Evolutionary conservation across 1,140 invertebrate species (phyloP).

Genomic region (Melanaphis sacchari): DNA sequence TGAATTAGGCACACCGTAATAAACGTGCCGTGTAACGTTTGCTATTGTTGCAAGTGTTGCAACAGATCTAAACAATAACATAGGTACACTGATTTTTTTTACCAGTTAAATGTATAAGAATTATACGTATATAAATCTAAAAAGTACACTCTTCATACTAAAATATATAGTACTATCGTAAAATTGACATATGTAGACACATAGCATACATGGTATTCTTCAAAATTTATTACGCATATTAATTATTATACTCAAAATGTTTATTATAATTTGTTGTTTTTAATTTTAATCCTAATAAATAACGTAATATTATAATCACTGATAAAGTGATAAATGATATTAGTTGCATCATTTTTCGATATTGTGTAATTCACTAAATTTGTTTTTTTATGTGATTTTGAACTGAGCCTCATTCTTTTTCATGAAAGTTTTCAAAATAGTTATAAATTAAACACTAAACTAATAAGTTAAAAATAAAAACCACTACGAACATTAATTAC

Average conservation of each 20-base stretch:
- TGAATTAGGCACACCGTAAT: not conserved
- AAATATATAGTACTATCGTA: not conserved
- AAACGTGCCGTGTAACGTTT: not conserved
- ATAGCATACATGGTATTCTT: not conserved
- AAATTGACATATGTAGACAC: too few relatives aligned
- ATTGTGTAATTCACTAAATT: not conserved
- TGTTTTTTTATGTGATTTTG: not conserved
- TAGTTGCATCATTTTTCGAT: not conserved
- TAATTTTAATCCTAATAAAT: not conserved
- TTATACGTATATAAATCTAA: not conserved
- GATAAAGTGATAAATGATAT: not conserved
- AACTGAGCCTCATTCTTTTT: not conserved
- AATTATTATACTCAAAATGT: not conserved
- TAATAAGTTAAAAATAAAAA: not conserved
- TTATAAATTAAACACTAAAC: not conserved
- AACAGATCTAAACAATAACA: not conserved
- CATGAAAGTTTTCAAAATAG: not conserved
- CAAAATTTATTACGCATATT: not conserved
- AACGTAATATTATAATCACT: too few relatives aligned
- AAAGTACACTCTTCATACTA: not conserved
- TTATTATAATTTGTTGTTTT: too few relatives aligned
- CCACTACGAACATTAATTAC: not conserved
- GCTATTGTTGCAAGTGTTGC: not conserved
- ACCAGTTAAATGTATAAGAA: not conserved
- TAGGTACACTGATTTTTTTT: not conserved